A percentile compares a stretch with the other conserved stretches of the same genome.
Evolutionary conservation across 2,797 vertebrate genomes (phyloP).

Genomic region (Tauraco hartlaubi): DNA sequence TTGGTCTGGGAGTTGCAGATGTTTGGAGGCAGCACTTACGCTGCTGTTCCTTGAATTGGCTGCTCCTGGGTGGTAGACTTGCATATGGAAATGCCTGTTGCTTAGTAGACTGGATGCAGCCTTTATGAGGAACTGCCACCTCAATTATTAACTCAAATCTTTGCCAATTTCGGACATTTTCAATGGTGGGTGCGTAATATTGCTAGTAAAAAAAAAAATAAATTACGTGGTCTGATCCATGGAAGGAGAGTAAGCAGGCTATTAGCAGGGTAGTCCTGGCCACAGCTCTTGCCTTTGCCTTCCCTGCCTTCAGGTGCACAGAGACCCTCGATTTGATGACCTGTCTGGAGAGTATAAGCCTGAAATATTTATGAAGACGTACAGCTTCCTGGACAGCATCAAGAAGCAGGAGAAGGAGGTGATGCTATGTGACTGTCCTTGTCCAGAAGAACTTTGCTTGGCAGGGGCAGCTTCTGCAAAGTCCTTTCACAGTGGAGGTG

Average conservation of each 20-base stretch:
- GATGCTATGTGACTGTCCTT: neutral
- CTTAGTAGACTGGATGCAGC: neutral
- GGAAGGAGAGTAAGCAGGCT: neutral
- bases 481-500: neutral
- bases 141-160: fast-evolving
- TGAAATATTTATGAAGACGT: conserved; percentile 91
- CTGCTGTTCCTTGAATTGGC: neutral
- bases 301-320: conserved; percentile 77
- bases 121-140: neutral
- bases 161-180: neutral
- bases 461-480: neutral
- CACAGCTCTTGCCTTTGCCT: neutral
- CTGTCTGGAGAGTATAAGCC: conserved; percentile 94
- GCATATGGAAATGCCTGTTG: neutral
- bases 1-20: neutral
- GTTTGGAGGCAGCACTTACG: neutral
- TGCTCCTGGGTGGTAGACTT: neutral
- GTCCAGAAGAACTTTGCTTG: neutral
- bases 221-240: neutral
- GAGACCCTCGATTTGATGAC: conserved; percentile 95
- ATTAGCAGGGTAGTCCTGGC: neutral
- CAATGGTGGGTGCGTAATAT: neutral
- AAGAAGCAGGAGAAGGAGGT: conserved; percentile 88
- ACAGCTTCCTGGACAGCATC: conserved; percentile 87
- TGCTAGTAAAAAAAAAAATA: neutral